Percentiles rank a stretch among this genome's conserved stretches.
phyloP scores from a whole-genome alignment of 1,140 invertebrate genomes.

The Dryas iulia region DNA sequence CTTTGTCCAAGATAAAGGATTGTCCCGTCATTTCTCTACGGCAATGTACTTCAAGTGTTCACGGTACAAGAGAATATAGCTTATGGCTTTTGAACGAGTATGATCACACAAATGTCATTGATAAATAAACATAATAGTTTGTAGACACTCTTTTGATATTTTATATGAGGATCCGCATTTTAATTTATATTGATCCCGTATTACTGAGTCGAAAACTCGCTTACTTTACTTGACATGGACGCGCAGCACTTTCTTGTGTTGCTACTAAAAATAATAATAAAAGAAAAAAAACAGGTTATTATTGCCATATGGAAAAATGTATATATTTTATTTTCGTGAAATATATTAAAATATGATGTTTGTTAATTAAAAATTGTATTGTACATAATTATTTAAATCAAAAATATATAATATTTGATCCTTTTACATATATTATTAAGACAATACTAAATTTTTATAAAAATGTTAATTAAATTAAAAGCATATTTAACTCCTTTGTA shows the following conservation, averaged over 20 bases:
- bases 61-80: slow-evolving; percentile 25
- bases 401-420: neutral
- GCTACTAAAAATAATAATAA: slow-evolving; percentile 34
- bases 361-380: no score
- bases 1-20: slow-evolving; percentile 70
- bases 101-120: slow-evolving; percentile 21
- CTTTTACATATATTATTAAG: no score
- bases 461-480: no score
- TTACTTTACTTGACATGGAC: slow-evolving; percentile 74
- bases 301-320: slow-evolving; percentile 5
- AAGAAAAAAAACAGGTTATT: neutral
- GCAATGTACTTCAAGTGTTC: slow-evolving; percentile 51
- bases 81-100: slow-evolving; percentile 7
- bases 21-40: slow-evolving; percentile 66
- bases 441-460: no score
- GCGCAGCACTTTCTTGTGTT: slow-evolving; percentile 66
- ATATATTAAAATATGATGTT: no score
- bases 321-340: no score
- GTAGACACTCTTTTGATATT: slow-evolving; percentile 47
- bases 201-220: slow-evolving; percentile 63
- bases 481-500: no score
- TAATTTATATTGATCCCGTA: slow-evolving; percentile 71
- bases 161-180: slow-evolving; percentile 65
- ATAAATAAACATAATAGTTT: slow-evolving; percentile 25
- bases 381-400: neutral